These are phyloP conservation scores for Anagrus nilaparvatae DNA, from an alignment of 1,140 invertebrate genomes.

Conservation along the genomic window DNA sequence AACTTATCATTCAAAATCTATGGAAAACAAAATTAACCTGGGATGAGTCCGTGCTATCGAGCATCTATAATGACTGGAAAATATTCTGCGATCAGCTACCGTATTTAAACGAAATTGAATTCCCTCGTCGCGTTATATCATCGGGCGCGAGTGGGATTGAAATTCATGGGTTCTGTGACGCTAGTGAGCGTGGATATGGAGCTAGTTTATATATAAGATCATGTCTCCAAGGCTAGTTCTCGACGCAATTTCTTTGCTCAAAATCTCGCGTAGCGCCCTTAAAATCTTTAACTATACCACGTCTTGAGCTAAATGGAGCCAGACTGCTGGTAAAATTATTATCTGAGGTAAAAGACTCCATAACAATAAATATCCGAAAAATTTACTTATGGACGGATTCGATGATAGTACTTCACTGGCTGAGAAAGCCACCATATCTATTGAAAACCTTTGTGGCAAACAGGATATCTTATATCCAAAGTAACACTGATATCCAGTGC, in stretches of 20 bases:
- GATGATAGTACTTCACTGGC: constrained; percentile 31
- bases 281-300: constrained; percentile 13
- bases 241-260: constrained; percentile 29
- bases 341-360: constrained; percentile 7
- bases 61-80: constrained; percentile 17
- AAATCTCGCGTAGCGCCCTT: constrained; percentile 20
- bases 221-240: constrained; percentile 22
- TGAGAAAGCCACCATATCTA: constrained; percentile 21
- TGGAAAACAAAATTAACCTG: constrained; percentile 20
- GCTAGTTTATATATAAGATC: constrained; percentile 8
- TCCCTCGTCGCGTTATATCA: not conserved
- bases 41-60: constrained; percentile 21
- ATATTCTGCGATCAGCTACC: constrained; percentile 10
- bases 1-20: constrained; percentile 25
- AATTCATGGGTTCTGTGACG: not conserved
- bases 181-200: not conserved
- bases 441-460: constrained; percentile 34
- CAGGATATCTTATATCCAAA: constrained; percentile 23
- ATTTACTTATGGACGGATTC: constrained; percentile 31
- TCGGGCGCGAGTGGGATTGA: constrained; percentile 18
- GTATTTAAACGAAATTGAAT: constrained; percentile 1
- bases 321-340: constrained; percentile 22
- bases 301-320: constrained; percentile 33
- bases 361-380: constrained; percentile 4
- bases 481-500: constrained; percentile 12